Base-by-base conservation (phyloP, 2,797 vertebrate species). In the Sebastes minor region DNA sequence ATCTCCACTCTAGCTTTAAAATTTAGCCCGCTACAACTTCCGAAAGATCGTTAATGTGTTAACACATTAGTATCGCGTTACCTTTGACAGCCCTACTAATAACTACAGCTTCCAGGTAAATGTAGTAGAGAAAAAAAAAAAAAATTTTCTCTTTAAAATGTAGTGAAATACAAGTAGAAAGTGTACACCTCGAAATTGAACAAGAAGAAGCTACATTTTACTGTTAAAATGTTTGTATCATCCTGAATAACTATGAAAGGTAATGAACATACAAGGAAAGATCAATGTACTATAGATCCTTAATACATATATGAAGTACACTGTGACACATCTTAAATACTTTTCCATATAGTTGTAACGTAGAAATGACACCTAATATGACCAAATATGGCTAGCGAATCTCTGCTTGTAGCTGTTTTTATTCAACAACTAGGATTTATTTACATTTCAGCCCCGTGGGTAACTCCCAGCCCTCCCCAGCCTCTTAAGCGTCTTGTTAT, bases 401-500 rank as follows among this genome's bases (percentile, higher is more conserved):
- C 62, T 78, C 38, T 35, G 28, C 52, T 71, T 23, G 1, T 10
- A 38, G 9, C 22, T 88, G 74, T 87, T 91, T 91, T 74, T 72
- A 85, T 85, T 88, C 75, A 88, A 35, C 78, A 32, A 18, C 80
- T 61, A 65, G 63, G 76, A 85, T 89, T 89, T 92, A 89, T 94
- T 92, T 90, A 89, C 83, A 75, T 61, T 74, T 80, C 72, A 81
- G 62, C 81, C 46, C 62, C 6, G 80, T 20, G 77, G 85, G 76
- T 76, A n/a, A 68, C 82, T 91, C 90, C 77, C 78, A 30, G 83
- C 55, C 64, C 84, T 72, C 83, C 77, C 32, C 60, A 25, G 85
- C 86, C 86, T 92, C 84, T 89, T 89, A 90, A 90, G 86, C 84
- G 67, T 88, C 93, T 87, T 85, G 92, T 92, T 95, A 95, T 95